Evolutionary conservation across 1,140 invertebrate genomes (phyloP).

Genomic region (Zophobas atratus): DNA sequence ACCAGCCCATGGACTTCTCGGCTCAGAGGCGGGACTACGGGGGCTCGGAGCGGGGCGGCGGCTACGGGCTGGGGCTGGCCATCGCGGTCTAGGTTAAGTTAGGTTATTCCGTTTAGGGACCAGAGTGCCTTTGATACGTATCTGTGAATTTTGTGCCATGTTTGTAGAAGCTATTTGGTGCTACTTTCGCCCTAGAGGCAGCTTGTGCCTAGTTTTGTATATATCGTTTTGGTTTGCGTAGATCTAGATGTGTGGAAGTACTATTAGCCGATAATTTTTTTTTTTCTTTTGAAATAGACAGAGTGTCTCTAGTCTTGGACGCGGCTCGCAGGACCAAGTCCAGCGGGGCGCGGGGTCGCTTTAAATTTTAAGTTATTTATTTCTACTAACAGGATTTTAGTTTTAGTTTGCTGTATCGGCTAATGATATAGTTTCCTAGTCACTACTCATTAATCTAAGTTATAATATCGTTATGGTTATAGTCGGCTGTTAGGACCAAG

Average conservation of each 20-base stretch:
- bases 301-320: conserved; percentile 64
- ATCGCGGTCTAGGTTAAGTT: conserved; percentile 60
- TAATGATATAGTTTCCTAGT: conserved; percentile 65
- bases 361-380: conserved; percentile 55
- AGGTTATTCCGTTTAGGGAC: conserved; percentile 45
- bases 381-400: conserved; percentile 47
- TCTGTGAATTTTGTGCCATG: conserved; percentile 52
- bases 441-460: conserved; percentile 55
- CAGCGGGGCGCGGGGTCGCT: conserved; percentile 52
- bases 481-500: background rate
- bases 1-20: conserved; percentile 72
- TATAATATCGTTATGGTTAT: conserved; percentile 25
- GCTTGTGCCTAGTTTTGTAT: background rate
- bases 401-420: conserved; percentile 59
- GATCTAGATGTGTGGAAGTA: conserved; percentile 49
- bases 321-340: conserved; percentile 43
- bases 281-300: conserved; percentile 57
- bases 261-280: conserved; percentile 65
- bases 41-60: conserved; percentile 33
- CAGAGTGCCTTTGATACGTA: conserved; percentile 25
- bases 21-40: conserved; percentile 56
- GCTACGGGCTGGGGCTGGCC: conserved; percentile 57
- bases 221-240: background rate
- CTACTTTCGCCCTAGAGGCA: no score
- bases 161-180: background rate